Evolutionary conservation across 2,888 invertebrate species (phyloP), one percentile per base, ranked within the genome.

Genomic region (Pogonocherus hispidulus): DNA sequence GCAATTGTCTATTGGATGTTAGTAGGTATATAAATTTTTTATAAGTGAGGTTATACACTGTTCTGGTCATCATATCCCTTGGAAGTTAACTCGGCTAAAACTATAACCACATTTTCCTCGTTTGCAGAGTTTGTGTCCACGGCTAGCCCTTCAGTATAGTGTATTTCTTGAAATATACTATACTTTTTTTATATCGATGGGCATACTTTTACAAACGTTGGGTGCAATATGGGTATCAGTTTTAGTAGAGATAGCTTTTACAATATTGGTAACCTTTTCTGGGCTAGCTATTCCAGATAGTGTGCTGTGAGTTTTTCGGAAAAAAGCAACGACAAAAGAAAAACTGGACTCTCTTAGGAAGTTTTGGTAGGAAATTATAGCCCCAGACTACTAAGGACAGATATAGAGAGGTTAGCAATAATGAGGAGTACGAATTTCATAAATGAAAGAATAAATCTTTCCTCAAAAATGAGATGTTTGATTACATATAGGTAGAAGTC

Each of bases 231-330:
- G 4, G 11, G 32, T 32, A 9, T 1, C 6, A 41, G 41, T n/a
- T 41, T 3, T 41, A n/a, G 41, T n/a, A 1, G 22, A 3, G 19
- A 20, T 47, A 47, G 3, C 47, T 20, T 19, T 9, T 22, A 47
- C 19, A 19, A 47, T 20, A 8, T n/a, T n/a, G n/a, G n/a, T 20
- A 47, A 20, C 14, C 6, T 19, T 55, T 16, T 16, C n/a, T 55
- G 20, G 20, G n/a, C 35, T 55, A 41, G 20, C 5, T 6, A 35
- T 55, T 19, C 49, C 27, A 19, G 19, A 32, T 60, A 60, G 47
- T 49, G 46, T 35, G 59, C 59, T 60, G 49, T n/a, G 18, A 37
- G 11, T 18, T 16, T 2, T 18, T 27, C 8, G 4, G 8, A 8
- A 5, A 3, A 8, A 27, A 8, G 8, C 3, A 27, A 27, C 8